These are phyloP conservation scores for Scaptomyza reducta DNA, from an alignment of 2,888 invertebrate species.

Conservation along the genomic window DNA sequence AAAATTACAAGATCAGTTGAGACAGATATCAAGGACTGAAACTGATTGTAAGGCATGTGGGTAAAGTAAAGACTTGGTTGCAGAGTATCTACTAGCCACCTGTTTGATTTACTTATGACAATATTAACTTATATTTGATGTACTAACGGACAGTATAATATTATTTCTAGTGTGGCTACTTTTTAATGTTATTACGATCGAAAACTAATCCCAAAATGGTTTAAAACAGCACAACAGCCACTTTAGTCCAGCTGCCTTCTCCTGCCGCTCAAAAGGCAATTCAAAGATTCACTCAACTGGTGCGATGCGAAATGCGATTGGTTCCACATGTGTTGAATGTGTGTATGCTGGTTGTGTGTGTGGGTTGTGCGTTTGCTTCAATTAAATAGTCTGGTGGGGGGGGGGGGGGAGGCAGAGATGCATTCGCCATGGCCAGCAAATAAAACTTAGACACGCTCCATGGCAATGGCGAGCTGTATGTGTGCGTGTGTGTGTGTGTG, in stretches of 20 bases:
- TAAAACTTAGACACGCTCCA: slow-evolving; percentile 76
- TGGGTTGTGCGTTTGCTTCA: slow-evolving; percentile 56
- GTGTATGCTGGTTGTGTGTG: neutral
- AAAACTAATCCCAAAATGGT: too few relatives aligned
- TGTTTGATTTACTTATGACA: too few relatives aligned
- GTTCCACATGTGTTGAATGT: slow-evolving; percentile 61
- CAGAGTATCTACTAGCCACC: too few relatives aligned
- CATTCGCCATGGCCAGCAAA: slow-evolving; percentile 76
- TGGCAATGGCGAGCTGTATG: slow-evolving; percentile 14
- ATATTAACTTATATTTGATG: too few relatives aligned
- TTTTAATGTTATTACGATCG: too few relatives aligned
- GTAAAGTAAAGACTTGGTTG: too few relatives aligned
- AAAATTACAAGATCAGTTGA: too few relatives aligned
- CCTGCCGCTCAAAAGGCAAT: slow-evolving; percentile 24
- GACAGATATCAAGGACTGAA: too few relatives aligned
- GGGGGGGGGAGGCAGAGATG: slow-evolving; percentile 2
- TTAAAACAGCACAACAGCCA: neutral
- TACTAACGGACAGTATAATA: too few relatives aligned
- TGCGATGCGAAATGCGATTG: slow-evolving; percentile 69
- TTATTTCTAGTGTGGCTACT: too few relatives aligned
- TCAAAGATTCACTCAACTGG: slow-evolving; percentile 58
- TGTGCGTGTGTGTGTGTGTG: neutral
- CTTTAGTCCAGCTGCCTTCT: neutral
- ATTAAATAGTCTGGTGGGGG: slow-evolving; percentile 46
- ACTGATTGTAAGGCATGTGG: too few relatives aligned